These are phyloP conservation scores for Parthenolecanium corni DNA, from an alignment of 2,888 invertebrate genomes.

Conservation along the genomic window DNA sequence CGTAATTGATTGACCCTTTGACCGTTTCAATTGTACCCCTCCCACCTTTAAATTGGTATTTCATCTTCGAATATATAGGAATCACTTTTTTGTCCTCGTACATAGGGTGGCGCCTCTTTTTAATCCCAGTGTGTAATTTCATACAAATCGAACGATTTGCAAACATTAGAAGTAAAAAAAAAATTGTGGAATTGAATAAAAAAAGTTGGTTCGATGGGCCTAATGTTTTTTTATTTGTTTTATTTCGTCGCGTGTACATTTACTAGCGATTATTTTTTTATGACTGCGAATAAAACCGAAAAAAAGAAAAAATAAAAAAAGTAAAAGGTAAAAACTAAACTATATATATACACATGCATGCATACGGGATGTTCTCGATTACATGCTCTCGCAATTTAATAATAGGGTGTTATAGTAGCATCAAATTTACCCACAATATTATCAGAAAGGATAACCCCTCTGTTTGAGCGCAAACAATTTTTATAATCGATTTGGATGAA, in stretches of 20 bases:
- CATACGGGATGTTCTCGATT: slow-evolving; percentile 15
- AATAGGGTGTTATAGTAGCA: slow-evolving; percentile 25
- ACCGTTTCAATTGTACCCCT: too few species aligned
- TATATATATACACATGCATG: too few species aligned
- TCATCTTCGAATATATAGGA: too few species aligned
- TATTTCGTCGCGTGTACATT: slow-evolving; percentile 17
- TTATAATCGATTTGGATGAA: slow-evolving; percentile 22
- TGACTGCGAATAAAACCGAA: neutral
- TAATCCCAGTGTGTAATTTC: neutral
- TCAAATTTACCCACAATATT: slow-evolving; percentile 23
- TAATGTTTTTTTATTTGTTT: slow-evolving; percentile 9
- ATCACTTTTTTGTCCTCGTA: too few species aligned
- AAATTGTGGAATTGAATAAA: too few species aligned
- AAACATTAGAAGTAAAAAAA: slow-evolving; percentile 19
- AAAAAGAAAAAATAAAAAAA: slow-evolving; percentile 11
- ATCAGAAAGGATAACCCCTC: slow-evolving; percentile 8
- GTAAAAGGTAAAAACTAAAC: neutral
- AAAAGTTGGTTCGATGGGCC: neutral
- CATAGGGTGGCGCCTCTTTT: too few species aligned
- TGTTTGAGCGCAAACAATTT: slow-evolving; percentile 20
- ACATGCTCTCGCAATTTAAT: slow-evolving; percentile 21
- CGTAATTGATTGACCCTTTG: too few species aligned
- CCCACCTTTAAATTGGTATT: too few species aligned
- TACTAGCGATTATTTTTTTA: slow-evolving; percentile 10
- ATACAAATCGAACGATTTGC: slow-evolving; percentile 9